These are phyloP conservation scores for Engystomops pustulosus DNA, from an alignment of 2,113 vertebrate genomes.

Conservation along the genomic window DNA sequence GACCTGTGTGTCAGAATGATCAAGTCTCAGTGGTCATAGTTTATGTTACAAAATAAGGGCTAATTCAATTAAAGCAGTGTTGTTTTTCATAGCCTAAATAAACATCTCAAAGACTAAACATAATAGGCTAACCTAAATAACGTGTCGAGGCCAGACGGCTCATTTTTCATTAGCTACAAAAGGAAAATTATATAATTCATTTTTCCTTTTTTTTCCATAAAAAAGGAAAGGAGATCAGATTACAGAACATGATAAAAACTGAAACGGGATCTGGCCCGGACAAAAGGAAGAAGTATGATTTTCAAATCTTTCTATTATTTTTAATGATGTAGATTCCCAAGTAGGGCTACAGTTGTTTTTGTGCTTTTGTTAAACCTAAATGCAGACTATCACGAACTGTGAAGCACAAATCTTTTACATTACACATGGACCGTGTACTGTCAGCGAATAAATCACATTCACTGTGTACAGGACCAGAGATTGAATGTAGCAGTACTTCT, in stretches of 20 bases:
- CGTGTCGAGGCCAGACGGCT: slow-evolving; percentile 51
- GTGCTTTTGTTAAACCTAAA: neutral
- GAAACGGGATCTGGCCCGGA: neutral
- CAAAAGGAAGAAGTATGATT: slow-evolving; percentile 11
- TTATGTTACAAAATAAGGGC: slow-evolving; percentile 50
- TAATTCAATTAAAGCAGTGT: slow-evolving; percentile 60
- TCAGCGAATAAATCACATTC: slow-evolving; percentile 15
- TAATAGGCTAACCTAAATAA: slow-evolving; percentile 62
- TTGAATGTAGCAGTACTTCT: no score
- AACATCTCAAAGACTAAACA: slow-evolving; percentile 65
- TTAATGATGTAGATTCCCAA: slow-evolving; percentile 33
- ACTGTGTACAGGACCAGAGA: neutral
- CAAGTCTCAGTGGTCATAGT: slow-evolving; percentile 59
- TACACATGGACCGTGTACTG: neutral
- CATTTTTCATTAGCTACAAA: slow-evolving; percentile 62
- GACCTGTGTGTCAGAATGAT: slow-evolving; percentile 52
- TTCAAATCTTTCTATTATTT: slow-evolving; percentile 10
- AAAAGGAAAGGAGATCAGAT: slow-evolving; percentile 47
- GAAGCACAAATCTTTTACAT: slow-evolving; percentile 13
- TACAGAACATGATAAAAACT: slow-evolving; percentile 39
- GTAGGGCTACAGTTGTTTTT: neutral
- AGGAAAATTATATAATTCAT: slow-evolving; percentile 63
- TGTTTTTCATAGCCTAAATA: slow-evolving; percentile 62
- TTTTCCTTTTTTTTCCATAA: slow-evolving; percentile 29
- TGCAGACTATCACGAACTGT: neutral